A percentile compares a stretch with the other conserved stretches of the same genome.
Evolutionary conservation across 92 coral and sea anemone genomes (phyloP).

Genomic region (Isaurus tuberculatus): DNA sequence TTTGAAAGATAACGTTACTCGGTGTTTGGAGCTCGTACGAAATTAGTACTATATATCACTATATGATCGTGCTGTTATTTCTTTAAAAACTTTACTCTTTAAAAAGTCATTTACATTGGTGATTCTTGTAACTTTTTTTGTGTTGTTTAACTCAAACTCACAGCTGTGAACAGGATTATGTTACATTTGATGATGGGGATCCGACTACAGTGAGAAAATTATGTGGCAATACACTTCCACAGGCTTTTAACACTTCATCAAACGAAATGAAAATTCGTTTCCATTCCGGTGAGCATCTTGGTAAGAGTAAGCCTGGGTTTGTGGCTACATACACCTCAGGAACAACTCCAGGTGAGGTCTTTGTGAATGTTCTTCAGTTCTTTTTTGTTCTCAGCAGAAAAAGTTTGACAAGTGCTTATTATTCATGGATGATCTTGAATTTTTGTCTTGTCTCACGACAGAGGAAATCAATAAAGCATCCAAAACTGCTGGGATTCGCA

Average conservation of each 20-base stretch:
- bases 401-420: too few relatives aligned
- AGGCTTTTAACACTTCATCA: conserved; percentile 74
- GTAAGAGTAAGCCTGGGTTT: conserved; percentile 88
- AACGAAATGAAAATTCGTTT: conserved; percentile 81
- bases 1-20: too few relatives aligned
- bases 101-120: not conserved
- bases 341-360: conserved; percentile 78
- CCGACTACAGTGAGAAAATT: conserved; percentile 69
- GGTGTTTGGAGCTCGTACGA: too few relatives aligned
- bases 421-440: not conserved
- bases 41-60: not conserved
- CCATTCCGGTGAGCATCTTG: conserved; percentile 80
- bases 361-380: not conserved
- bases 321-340: conserved; percentile 98
- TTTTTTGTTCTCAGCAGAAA: too few relatives aligned
- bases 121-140: not conserved
- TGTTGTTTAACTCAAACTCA: not conserved
- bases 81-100: not conserved
- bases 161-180: conserved; percentile 90
- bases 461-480: conserved; percentile 80
- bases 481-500: conserved; percentile 75
- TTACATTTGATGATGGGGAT: conserved; percentile 71
- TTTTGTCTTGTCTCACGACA: conserved; percentile 25
- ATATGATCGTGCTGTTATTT: not conserved
- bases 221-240: conserved; percentile 86